Evolutionary conservation across 1,140 invertebrate genomes (phyloP).

Genomic region (Ruditapes philippinarum): DNA sequence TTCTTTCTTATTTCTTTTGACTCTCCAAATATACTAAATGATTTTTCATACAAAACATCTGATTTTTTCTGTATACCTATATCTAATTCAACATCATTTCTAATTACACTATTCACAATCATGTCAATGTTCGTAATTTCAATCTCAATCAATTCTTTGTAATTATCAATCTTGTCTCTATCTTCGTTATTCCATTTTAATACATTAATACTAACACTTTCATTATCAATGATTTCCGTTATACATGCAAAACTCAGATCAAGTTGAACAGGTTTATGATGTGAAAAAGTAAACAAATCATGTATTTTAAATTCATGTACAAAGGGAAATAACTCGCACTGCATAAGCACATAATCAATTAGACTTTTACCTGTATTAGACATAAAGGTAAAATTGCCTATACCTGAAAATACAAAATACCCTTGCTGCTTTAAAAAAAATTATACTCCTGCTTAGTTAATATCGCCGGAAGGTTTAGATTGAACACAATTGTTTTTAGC

Average conservation of each 20-base stretch:
- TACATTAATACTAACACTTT: background rate
- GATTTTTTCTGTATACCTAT: background rate
- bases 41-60: background rate
- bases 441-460: too few relatives aligned
- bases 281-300: slow-evolving; percentile 20
- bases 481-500: too few relatives aligned
- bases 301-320: slow-evolving; percentile 1
- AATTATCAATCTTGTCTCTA: background rate
- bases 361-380: slow-evolving; percentile 16
- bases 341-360: slow-evolving; percentile 22
- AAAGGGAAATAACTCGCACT: slow-evolving; percentile 19
- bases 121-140: background rate
- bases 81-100: background rate
- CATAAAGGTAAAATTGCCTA: slow-evolving; percentile 31
- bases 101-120: background rate
- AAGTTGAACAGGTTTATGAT: background rate
- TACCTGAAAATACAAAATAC: too few relatives aligned
- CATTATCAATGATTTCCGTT: background rate
- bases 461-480: too few relatives aligned
- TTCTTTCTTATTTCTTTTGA: background rate
- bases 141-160: background rate
- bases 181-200: background rate
- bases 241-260: background rate
- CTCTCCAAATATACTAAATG: background rate
- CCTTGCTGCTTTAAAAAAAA: too few relatives aligned